Percentiles rank a stretch among this genome's conserved stretches.
phyloP scores from a whole-genome alignment of 2,113 vertebrate genomes.

The Atractosteus spatula region DNA sequence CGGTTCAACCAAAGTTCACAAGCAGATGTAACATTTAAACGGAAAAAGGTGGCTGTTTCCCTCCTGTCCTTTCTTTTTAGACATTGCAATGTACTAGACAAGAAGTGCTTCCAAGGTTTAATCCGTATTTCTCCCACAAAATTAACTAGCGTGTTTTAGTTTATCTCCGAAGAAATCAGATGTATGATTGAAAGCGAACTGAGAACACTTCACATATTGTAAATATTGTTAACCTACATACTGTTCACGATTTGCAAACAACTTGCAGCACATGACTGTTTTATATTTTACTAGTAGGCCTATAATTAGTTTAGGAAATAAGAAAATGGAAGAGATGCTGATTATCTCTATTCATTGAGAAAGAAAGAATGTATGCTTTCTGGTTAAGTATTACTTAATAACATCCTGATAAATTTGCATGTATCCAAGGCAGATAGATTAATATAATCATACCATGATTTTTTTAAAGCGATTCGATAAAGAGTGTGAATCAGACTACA shows the following conservation, averaged over 20 bases:
- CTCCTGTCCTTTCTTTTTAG: neutral
- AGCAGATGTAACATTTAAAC: constrained; percentile 73
- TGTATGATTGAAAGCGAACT: too few relatives aligned
- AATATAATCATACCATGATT: neutral
- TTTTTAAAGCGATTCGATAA: too few relatives aligned
- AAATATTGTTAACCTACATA: too few relatives aligned
- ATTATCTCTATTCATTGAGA: neutral
- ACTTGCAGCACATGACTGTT: too few relatives aligned
- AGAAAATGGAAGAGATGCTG: neutral
- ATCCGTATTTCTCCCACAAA: too few relatives aligned
- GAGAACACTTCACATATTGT: too few relatives aligned
- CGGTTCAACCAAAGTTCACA: constrained; percentile 85
- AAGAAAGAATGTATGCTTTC: neutral
- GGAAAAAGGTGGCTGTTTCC: constrained; percentile 49
- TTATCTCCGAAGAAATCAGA: too few relatives aligned
- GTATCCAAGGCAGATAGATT: neutral
- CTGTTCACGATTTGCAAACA: too few relatives aligned
- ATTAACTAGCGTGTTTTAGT: too few relatives aligned
- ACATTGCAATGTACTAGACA: neutral
- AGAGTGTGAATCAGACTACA: too few relatives aligned
- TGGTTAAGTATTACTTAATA: neutral
- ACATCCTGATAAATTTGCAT: neutral
- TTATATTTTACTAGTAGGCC: neutral
- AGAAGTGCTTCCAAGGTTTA: too few relatives aligned
- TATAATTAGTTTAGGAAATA: constrained; percentile 3